Conservation (phyloP, 2,113 vertebrate genomes). For the Caranx melampygus region DNA sequence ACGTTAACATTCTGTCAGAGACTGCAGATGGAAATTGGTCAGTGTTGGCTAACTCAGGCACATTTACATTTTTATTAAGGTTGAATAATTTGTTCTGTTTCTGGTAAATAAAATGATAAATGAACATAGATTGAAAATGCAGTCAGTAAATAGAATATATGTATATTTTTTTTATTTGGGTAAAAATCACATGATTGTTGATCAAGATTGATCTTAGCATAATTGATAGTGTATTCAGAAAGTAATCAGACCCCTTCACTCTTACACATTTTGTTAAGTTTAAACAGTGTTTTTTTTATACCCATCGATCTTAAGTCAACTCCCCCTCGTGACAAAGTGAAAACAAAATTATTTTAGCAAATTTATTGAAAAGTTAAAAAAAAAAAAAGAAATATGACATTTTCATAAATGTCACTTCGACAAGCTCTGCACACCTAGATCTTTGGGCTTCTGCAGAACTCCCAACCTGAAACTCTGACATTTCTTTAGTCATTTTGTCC, state of each 20-base stretch:
- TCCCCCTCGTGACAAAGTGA: too few species aligned
- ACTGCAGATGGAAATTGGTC: slow-evolving; percentile 21
- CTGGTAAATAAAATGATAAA: neutral
- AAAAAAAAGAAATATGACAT: too few species aligned
- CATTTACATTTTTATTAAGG: slow-evolving; percentile 53
- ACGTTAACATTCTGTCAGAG: slow-evolving; percentile 39
- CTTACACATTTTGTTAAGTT: too few species aligned
- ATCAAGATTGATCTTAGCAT: neutral
- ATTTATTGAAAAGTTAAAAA: too few species aligned
- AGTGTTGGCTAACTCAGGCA: neutral
- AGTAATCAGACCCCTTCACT: too few species aligned
- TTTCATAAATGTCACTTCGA: too few species aligned
- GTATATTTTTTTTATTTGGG: neutral
- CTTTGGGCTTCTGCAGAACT: neutral
- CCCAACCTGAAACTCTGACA: slow-evolving; percentile 28
- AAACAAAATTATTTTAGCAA: too few species aligned
- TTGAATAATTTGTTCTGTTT: slow-evolving; percentile 18
- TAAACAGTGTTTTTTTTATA: too few species aligned
- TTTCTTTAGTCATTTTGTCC: slow-evolving; percentile 7
- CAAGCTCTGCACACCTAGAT: too few species aligned
- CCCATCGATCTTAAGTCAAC: too few species aligned
- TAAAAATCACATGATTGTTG: too few species aligned
- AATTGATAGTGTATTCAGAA: too few species aligned
- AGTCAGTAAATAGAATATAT: neutral
- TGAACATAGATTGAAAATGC: slow-evolving; percentile 7